phyloP scores from a whole-genome alignment of 2,888 invertebrate species.

The Petrolisthes cinctipes region DNA sequence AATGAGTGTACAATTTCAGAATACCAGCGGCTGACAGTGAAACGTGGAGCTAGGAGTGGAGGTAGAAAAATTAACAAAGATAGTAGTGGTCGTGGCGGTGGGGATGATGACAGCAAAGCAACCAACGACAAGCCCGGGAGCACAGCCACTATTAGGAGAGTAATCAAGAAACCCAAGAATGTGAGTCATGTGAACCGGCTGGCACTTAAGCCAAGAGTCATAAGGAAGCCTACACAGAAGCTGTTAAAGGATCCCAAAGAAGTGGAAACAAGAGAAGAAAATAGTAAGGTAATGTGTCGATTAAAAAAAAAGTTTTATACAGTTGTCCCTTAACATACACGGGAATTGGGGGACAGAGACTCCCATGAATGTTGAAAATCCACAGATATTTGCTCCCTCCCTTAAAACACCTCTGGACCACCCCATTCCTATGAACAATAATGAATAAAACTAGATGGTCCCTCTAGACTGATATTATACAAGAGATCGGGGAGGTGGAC shows the following conservation, averaged over 20 bases:
- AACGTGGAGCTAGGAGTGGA: constrained; percentile 34
- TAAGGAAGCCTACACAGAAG: constrained; percentile 48
- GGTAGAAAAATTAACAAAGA: constrained; percentile 27
- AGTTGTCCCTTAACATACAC: no score
- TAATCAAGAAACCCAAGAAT: constrained; percentile 49
- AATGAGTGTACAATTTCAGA: constrained; percentile 22
- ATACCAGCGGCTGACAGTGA: constrained; percentile 43
- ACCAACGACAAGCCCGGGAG: constrained; percentile 49
- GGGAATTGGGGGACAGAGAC: no score
- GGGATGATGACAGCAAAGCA: constrained; percentile 7
- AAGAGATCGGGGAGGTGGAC: no score
- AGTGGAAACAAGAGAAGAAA: not conserved
- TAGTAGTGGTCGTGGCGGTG: constrained; percentile 18
- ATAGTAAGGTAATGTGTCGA: no score
- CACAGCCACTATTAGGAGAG: constrained; percentile 50
- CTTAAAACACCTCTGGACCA: no score
- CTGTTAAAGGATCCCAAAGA: constrained; percentile 52
- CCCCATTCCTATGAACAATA: no score
- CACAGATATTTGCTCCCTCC: no score
- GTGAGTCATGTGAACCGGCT: constrained; percentile 52
- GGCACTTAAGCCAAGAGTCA: constrained; percentile 47
- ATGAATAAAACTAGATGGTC: no score
- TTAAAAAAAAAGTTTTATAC: no score
- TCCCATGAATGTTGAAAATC: no score
- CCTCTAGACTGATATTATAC: no score